Evolutionary conservation across 2,888 invertebrate species (phyloP).

Genomic region (Stegophylla sp.): DNA sequence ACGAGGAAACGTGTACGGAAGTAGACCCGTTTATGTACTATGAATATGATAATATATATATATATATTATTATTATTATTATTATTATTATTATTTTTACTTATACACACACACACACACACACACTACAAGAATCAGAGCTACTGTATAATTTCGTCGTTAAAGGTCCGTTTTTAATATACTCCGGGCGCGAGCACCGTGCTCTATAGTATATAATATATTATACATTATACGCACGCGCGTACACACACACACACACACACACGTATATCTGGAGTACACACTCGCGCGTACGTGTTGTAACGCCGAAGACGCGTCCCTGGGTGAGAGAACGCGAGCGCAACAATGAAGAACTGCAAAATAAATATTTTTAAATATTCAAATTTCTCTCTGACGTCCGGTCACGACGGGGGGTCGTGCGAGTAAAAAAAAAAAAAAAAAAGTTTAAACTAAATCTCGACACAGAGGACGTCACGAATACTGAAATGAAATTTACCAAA

Average conservation of each 20-base stretch:
- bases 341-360: neutral
- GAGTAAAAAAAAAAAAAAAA: too few species aligned
- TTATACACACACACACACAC: neutral
- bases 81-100: conserved; percentile 9
- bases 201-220: too few species aligned
- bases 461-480: too few species aligned
- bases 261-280: neutral
- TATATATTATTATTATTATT: neutral
- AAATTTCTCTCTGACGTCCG: neutral
- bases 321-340: neutral
- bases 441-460: too few species aligned
- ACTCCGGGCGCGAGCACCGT: neutral
- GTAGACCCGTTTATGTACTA: conserved; percentile 15
- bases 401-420: neutral
- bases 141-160: conserved; percentile 33
- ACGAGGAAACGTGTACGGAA: neutral
- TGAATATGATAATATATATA: neutral
- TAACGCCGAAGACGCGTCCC: neutral
- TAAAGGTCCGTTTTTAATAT: conserved; percentile 23
- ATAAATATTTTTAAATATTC: conserved; percentile 42
- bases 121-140: neutral
- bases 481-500: too few species aligned
- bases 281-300: neutral
- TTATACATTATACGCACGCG: too few species aligned
- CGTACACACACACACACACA: too few species aligned